Conservation (phyloP, 2,797 vertebrate species). For the Poeciliopsis turneri region DNA sequence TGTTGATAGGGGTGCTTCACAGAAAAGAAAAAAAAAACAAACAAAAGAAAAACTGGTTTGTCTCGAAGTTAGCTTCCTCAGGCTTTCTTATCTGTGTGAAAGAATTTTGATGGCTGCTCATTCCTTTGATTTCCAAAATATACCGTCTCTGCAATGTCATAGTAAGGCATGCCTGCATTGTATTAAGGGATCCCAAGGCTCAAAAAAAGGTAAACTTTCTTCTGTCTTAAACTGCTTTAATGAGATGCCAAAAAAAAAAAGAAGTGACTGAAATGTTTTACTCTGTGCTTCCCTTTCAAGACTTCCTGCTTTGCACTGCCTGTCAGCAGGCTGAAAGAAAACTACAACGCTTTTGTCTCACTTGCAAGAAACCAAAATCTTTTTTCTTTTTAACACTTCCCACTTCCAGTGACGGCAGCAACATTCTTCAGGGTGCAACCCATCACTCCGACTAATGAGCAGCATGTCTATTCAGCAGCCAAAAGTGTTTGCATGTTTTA, state of each 20-base stretch:
- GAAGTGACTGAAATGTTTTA: neutral
- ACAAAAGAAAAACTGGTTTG: constrained; percentile 20
- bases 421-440: neutral
- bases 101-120: constrained; percentile 25
- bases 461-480: neutral
- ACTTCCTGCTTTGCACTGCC: neutral
- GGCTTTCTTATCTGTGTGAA: constrained; percentile 26
- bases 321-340: neutral
- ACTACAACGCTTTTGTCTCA: neutral
- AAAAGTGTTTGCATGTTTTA: neutral
- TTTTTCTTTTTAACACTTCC: neutral
- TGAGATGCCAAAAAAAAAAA: neutral
- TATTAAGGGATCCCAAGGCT: neutral
- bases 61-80: constrained; percentile 24
- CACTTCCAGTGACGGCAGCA: neutral
- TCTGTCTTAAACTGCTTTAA: neutral
- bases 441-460: neutral
- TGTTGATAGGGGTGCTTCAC: constrained; percentile 48
- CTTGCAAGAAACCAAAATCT: neutral
- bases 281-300: neutral
- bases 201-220: neutral
- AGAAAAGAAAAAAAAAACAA: neutral
- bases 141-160: constrained; percentile 30
- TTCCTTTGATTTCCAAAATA: constrained; percentile 49
- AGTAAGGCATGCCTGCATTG: constrained; percentile 10